Evolutionary conservation across 2,888 invertebrate species (phyloP).

Genomic region (Protula sp.): DNA sequence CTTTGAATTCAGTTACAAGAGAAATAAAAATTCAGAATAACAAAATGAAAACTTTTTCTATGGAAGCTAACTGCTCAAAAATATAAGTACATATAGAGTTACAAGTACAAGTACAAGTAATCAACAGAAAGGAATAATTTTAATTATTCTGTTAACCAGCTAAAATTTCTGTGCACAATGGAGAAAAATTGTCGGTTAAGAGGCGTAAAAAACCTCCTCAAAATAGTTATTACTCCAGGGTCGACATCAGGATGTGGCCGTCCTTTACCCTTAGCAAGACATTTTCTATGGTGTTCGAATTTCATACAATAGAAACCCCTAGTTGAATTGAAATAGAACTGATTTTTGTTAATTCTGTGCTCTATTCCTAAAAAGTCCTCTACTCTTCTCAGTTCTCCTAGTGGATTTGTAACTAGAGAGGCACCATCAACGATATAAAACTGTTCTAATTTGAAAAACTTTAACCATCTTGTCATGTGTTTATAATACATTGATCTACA

Average conservation of each 20-base stretch:
- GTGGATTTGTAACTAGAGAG: slow-evolving; percentile 43
- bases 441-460: slow-evolving; percentile 84
- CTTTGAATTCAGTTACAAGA: too few relatives aligned
- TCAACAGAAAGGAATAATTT: too few relatives aligned
- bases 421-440: slow-evolving; percentile 80
- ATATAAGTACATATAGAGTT: too few relatives aligned
- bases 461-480: slow-evolving; percentile 85
- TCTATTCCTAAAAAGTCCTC: slow-evolving; percentile 45
- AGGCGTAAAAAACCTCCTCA: slow-evolving; percentile 39
- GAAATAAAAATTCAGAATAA: too few relatives aligned
- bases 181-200: slow-evolving; percentile 59
- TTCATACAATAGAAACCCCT: slow-evolving; percentile 86
- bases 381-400: slow-evolving; percentile 39
- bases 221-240: slow-evolving; percentile 58
- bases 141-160: slow-evolving; percentile 64
- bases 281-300: slow-evolving; percentile 66
- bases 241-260: slow-evolving; percentile 81
- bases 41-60: too few relatives aligned
- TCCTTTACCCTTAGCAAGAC: slow-evolving; percentile 81
- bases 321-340: slow-evolving; percentile 94
- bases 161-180: slow-evolving; percentile 83
- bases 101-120: too few relatives aligned
- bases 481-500: slow-evolving; percentile 55
- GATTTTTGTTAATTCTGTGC: slow-evolving; percentile 58
- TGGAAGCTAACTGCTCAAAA: too few relatives aligned